These are phyloP conservation scores for Agonopterix arenella DNA, from an alignment of 2,888 invertebrate genomes.

Conservation along the genomic window DNA sequence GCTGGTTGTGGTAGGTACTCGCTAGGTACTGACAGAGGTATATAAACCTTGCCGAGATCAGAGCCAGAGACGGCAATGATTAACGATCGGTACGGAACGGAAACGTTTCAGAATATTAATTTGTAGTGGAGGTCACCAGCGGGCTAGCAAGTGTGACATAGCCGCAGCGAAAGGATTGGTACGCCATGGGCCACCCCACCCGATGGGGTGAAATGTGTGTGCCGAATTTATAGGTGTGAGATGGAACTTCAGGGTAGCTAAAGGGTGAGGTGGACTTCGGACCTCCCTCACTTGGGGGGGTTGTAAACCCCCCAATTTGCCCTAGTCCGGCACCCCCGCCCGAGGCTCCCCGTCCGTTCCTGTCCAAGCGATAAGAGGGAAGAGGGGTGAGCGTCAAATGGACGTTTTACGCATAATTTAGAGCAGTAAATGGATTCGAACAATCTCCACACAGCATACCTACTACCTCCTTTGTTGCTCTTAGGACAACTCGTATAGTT, in stretches of 20 bases:
- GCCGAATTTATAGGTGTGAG: slow-evolving; percentile 77
- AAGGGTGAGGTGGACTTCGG: slow-evolving; percentile 76
- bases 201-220: slow-evolving; percentile 73
- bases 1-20: too few relatives aligned
- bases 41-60: slow-evolving; percentile 32
- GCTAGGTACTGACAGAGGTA: slow-evolving; percentile 3
- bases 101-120: slow-evolving; percentile 76
- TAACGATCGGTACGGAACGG: slow-evolving; percentile 61
- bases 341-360: slow-evolving; percentile 64
- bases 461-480: slow-evolving; percentile 37
- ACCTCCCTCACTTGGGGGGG: slow-evolving; percentile 67
- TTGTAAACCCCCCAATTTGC: slow-evolving; percentile 67
- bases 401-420: slow-evolving; percentile 79
- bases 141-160: slow-evolving; percentile 70
- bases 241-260: slow-evolving; percentile 76
- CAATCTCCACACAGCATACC: slow-evolving; percentile 66
- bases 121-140: slow-evolving; percentile 71
- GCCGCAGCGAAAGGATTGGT: slow-evolving; percentile 71
- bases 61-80: slow-evolving; percentile 60
- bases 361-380: slow-evolving; percentile 77
- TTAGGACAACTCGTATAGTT: too few relatives aligned
- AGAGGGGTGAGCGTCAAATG: slow-evolving; percentile 76
- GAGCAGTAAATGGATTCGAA: slow-evolving; percentile 78
- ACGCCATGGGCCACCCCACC: slow-evolving; percentile 59
- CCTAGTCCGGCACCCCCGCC: slow-evolving; percentile 75